Conservation (phyloP, 1,140 invertebrate genomes). For the Drosophila chauvacae region DNA sequence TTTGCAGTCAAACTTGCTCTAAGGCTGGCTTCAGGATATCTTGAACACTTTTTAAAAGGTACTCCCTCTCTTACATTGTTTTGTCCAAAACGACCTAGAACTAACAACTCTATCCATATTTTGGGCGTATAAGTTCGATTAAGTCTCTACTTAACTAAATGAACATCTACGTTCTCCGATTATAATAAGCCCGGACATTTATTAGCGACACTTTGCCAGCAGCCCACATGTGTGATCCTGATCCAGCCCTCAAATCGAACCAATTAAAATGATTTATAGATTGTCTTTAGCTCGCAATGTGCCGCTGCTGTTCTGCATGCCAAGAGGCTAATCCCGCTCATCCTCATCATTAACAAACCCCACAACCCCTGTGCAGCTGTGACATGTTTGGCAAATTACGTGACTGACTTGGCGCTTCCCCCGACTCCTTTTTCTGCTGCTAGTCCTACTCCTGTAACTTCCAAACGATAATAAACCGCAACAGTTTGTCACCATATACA, state of each 20-base stretch:
- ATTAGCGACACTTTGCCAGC: background rate
- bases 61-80: too few relatives aligned
- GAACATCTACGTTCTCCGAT: background rate
- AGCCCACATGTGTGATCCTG: background rate
- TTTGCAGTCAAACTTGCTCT: too few relatives aligned
- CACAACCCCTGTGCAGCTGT: slow-evolving; percentile 43
- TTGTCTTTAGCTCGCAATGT: slow-evolving; percentile 28
- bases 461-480: slow-evolving; percentile 59
- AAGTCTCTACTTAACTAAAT: background rate
- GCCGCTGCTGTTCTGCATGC: slow-evolving; percentile 31
- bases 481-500: slow-evolving; percentile 82
- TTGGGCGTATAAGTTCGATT: background rate
- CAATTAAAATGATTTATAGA: slow-evolving; percentile 79
- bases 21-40: too few relatives aligned
- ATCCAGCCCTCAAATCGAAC: slow-evolving; percentile 23
- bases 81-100: background rate
- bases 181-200: slow-evolving; percentile 1
- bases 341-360: slow-evolving; percentile 26
- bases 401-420: slow-evolving; percentile 38
- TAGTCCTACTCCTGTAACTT: background rate
- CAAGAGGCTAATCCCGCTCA: slow-evolving; percentile 7
- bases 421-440: background rate
- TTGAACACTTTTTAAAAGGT: too few relatives aligned
- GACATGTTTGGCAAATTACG: slow-evolving; percentile 65
- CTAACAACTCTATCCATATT: background rate